Conservation (phyloP, 2,797 vertebrate species). For the Tangara arthus region DNA sequence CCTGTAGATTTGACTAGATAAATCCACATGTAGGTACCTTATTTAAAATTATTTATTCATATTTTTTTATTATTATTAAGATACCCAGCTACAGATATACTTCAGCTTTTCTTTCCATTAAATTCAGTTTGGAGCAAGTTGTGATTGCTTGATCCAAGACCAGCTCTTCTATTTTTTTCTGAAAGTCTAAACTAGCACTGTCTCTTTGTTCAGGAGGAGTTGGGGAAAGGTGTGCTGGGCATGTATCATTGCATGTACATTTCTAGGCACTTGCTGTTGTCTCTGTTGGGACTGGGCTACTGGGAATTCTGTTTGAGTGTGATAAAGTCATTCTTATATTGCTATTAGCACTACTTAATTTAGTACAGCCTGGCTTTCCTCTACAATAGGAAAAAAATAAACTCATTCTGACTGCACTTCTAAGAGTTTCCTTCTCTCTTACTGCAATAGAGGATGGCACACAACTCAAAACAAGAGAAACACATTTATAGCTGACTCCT, state of each 20-base stretch:
- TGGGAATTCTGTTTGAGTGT: background rate
- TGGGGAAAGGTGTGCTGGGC: background rate
- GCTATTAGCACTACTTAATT: background rate
- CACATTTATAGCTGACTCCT: accelerated
- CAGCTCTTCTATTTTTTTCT: background rate
- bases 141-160: background rate
- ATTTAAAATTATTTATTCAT: background rate
- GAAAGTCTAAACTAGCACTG: background rate
- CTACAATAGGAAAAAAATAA: background rate
- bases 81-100: background rate
- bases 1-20: background rate
- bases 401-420: background rate
- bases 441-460: background rate
- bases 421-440: background rate
- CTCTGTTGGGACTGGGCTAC: background rate
- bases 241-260: background rate
- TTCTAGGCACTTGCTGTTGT: background rate
- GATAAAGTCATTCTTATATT: background rate
- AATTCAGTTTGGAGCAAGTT: background rate
- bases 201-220: background rate
- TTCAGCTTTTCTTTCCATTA: background rate
- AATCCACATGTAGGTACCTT: background rate
- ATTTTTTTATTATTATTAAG: background rate
- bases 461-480: background rate
- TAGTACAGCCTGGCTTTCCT: background rate